phyloP scores from a whole-genome alignment of 2,113 vertebrate genomes.

The Sisor rabdophorus region DNA sequence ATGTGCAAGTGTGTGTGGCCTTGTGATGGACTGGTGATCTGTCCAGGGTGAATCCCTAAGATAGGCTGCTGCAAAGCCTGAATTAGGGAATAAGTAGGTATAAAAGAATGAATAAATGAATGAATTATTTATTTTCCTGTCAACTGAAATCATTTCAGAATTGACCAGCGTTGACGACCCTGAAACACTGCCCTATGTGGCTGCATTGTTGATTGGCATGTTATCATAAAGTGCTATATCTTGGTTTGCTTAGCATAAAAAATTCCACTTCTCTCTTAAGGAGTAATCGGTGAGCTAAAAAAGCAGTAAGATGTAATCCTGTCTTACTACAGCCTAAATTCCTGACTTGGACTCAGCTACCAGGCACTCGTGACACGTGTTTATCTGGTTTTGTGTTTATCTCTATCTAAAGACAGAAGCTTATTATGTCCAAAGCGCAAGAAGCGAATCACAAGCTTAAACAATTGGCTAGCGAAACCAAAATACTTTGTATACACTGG shows the following conservation, averaged over 20 bases:
- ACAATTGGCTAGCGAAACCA: conserved; percentile 35
- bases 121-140: not conserved
- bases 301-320: conserved; percentile 1
- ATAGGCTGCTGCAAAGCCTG: too few species aligned
- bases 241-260: not conserved
- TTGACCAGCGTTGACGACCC: too few species aligned
- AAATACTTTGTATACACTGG: too few species aligned
- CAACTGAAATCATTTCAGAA: not conserved
- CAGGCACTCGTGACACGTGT: conserved; percentile 12
- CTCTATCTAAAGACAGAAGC: conserved; percentile 1
- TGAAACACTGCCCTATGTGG: not conserved
- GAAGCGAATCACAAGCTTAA: conserved; percentile 12
- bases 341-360: conserved; percentile 12
- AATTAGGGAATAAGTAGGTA: too few species aligned
- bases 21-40: too few species aligned
- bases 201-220: not conserved
- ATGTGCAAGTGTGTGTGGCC: too few species aligned
- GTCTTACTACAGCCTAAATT: not conserved
- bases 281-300: not conserved
- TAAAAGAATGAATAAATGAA: too few species aligned
- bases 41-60: too few species aligned
- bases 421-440: not conserved
- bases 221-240: conserved; percentile 25
- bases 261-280: not conserved
- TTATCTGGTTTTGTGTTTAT: not conserved